phyloP scores from a whole-genome alignment of 2,888 invertebrate genomes.

The Eremobia ochroleuca region DNA sequence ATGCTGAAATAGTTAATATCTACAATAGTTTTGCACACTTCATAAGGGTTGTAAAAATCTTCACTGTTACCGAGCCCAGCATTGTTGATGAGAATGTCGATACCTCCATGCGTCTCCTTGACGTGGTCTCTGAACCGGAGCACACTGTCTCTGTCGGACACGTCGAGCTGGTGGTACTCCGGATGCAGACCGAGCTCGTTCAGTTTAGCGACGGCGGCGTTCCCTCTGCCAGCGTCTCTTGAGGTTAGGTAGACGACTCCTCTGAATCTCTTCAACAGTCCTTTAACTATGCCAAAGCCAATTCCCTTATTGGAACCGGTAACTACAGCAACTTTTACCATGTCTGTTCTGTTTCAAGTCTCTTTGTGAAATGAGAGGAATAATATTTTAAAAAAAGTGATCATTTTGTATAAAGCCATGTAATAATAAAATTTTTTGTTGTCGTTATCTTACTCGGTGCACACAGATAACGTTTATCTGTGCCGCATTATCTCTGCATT shows the following conservation, averaged over 20 bases:
- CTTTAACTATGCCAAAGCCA: slow-evolving; percentile 92
- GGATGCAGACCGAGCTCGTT: slow-evolving; percentile 68
- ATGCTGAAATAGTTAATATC: slow-evolving; percentile 93
- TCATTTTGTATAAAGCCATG: not conserved
- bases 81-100: slow-evolving; percentile 94
- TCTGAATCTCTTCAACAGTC: slow-evolving; percentile 91
- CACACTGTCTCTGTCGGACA: slow-evolving; percentile 86
- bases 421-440: not conserved
- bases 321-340: slow-evolving; percentile 80
- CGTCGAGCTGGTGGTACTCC: slow-evolving; percentile 68
- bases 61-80: slow-evolving; percentile 92
- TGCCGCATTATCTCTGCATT: slow-evolving; percentile 23
- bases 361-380: slow-evolving; percentile 13
- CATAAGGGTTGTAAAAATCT: slow-evolving; percentile 56
- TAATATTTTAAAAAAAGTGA: not conserved
- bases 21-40: slow-evolving; percentile 91
- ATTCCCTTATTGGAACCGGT: slow-evolving; percentile 93
- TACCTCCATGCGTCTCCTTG: slow-evolving; percentile 91
- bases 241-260: slow-evolving; percentile 91
- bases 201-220: slow-evolving; percentile 71
- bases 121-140: slow-evolving; percentile 90
- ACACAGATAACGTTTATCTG: slow-evolving; percentile 25
- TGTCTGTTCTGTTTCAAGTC: slow-evolving; percentile 16
- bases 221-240: slow-evolving; percentile 76
- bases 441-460: slow-evolving; percentile 16